A percentile compares a stretch with the other conserved stretches of the same genome.
Evolutionary conservation across 2,113 vertebrate species (phyloP).

Genomic region (Sphyrna mokarran): DNA sequence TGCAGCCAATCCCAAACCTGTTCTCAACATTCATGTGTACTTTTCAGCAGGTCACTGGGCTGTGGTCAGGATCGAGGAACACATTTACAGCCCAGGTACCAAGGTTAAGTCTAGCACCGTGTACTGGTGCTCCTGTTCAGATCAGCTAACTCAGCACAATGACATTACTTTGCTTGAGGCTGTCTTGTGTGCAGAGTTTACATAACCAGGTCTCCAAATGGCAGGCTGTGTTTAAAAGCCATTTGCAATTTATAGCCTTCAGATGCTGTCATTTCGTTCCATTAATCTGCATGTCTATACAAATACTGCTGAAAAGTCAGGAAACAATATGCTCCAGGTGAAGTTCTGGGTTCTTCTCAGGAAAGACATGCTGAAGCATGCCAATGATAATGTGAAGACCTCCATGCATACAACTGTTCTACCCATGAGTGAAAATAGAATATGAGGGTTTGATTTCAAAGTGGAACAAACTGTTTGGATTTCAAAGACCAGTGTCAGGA

Average conservation of each 20-base stretch:
- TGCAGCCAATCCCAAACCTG: background rate
- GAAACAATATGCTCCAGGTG: constrained; percentile 42
- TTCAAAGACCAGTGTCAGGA: background rate
- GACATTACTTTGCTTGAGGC: background rate
- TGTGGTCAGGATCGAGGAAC: too few species aligned
- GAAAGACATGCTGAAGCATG: constrained; percentile 54
- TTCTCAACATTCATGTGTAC: background rate
- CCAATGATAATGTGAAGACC: background rate
- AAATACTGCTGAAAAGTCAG: constrained; percentile 36
- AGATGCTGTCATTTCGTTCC: background rate
- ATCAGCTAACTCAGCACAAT: background rate
- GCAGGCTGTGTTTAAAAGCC: background rate
- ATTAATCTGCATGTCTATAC: constrained; percentile 49
- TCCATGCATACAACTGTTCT: background rate
- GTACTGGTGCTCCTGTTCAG: background rate
- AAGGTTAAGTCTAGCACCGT: background rate
- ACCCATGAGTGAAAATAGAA: constrained; percentile 23
- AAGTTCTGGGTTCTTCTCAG: constrained; percentile 55
- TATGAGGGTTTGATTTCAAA: constrained; percentile 8
- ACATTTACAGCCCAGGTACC: background rate
- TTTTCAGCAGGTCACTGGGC: background rate
- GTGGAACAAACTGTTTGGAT: background rate
- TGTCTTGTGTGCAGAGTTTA: too few species aligned
- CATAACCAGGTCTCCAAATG: background rate
- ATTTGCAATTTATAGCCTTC: constrained; percentile 6